Conservation (phyloP, 2,113 vertebrate genomes). For the Acanthisitta chloris region DNA sequence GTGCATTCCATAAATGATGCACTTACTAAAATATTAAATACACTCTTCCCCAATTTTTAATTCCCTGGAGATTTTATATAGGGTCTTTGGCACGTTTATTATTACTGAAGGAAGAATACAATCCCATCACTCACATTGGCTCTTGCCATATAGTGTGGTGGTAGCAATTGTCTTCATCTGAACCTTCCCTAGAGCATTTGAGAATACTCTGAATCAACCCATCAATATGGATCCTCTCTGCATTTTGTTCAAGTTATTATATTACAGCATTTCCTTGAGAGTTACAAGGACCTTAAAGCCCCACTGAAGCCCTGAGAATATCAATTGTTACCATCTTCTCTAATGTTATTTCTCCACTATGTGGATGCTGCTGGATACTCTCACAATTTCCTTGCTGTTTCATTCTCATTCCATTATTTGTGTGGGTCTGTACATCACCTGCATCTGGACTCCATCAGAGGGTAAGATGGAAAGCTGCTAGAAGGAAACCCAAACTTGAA, state of each 20-base stretch:
- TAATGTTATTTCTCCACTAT: neutral
- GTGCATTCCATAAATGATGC: neutral
- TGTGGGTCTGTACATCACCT: neutral
- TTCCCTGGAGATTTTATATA: neutral
- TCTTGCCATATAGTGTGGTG: neutral
- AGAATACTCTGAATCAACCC: constrained; percentile 16
- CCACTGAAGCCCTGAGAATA: constrained; percentile 7
- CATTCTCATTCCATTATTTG: neutral
- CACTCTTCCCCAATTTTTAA: neutral
- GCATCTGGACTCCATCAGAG: neutral
- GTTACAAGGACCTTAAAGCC: constrained; percentile 2
- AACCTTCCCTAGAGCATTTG: neutral
- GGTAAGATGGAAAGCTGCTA: neutral
- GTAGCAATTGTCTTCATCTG: neutral
- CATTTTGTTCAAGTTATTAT: neutral
- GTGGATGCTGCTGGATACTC: neutral
- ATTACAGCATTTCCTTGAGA: neutral
- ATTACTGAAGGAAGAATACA: neutral
- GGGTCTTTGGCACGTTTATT: neutral
- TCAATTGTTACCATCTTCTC: constrained; percentile 24
- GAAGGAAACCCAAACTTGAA: neutral
- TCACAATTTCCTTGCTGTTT: neutral
- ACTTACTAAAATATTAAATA: neutral
- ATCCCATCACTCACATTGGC: neutral
- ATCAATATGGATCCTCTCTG: neutral